These are phyloP conservation scores for Euplexia lucipara DNA, from an alignment of 2,888 invertebrate genomes.

Conservation along the genomic window DNA sequence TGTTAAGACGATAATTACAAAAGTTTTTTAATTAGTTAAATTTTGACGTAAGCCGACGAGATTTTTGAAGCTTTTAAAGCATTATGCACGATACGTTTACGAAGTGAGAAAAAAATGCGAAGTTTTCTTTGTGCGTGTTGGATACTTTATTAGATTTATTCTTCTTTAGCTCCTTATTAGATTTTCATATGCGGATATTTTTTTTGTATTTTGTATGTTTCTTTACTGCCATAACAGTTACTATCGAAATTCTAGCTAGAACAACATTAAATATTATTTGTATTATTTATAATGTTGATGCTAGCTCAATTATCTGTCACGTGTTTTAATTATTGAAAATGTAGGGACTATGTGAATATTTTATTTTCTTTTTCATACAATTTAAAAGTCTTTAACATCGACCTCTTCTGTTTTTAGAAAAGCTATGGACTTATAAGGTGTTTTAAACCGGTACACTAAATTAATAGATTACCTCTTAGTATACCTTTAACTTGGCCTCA, in stretches of 20 bases:
- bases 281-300: no score
- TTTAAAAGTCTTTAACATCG: no score
- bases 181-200: not conserved
- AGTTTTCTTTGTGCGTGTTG: constrained; percentile 37
- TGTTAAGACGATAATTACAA: constrained; percentile 90
- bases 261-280: no score
- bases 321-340: no score
- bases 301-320: not conserved
- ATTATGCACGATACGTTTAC: constrained; percentile 66
- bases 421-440: no score
- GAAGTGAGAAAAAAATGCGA: constrained; percentile 61
- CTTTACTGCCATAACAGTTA: not conserved
- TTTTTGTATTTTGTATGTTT: not conserved
- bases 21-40: constrained; percentile 91
- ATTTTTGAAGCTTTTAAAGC: constrained; percentile 85
- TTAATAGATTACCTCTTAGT: no score
- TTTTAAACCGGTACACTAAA: no score
- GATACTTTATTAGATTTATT: constrained; percentile 36
- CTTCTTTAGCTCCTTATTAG: constrained; percentile 7
- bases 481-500: no score
- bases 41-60: constrained; percentile 85
- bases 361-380: no score
- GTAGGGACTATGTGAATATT: no score
- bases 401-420: no score
- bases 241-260: no score